Evolutionary conservation across 1,140 invertebrate species (phyloP).

Genomic region (Prorops nasuta): DNA sequence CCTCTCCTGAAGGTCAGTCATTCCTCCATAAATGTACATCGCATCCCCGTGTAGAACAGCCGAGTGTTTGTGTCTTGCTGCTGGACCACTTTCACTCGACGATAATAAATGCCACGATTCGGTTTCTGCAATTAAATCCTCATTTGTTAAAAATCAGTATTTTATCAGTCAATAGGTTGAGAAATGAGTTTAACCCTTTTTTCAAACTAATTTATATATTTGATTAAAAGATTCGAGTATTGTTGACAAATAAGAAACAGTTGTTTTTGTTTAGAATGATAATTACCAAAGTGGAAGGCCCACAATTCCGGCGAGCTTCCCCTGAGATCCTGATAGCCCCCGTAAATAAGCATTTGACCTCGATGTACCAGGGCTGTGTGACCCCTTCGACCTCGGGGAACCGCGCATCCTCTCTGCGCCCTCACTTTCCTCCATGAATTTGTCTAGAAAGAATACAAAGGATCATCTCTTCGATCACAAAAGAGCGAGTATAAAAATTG

Average conservation of each 20-base stretch:
- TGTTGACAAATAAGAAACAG: too few relatives aligned
- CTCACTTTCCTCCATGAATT: slow-evolving; percentile 71
- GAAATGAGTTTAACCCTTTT: too few relatives aligned
- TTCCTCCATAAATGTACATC: slow-evolving; percentile 88
- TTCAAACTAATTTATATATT: too few relatives aligned
- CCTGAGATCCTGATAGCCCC: slow-evolving; percentile 83
- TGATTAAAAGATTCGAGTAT: too few relatives aligned
- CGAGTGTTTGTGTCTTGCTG: slow-evolving; percentile 81
- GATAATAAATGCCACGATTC: slow-evolving; percentile 73
- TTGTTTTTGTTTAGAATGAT: not conserved
- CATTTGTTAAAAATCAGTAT: too few relatives aligned
- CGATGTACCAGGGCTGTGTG: slow-evolving; percentile 80
- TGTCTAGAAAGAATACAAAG: slow-evolving; percentile 48
- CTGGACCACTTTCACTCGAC: slow-evolving; percentile 59
- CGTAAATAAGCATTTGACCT: slow-evolving; percentile 82
- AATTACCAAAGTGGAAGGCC: slow-evolving; percentile 84
- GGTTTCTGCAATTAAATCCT: slow-evolving; percentile 70
- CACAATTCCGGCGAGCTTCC: slow-evolving; percentile 85
- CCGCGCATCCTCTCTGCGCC: slow-evolving; percentile 58
- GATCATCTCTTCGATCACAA: not conserved
- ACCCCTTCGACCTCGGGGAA: slow-evolving; percentile 76
- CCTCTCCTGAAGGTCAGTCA: slow-evolving; percentile 80
- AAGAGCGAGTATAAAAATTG: too few relatives aligned
- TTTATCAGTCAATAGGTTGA: too few relatives aligned
- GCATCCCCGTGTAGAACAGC: slow-evolving; percentile 75